Evolutionary conservation across 2,888 invertebrate genomes (phyloP), one percentile per base, ranked within the genome.

Genomic region (Carcina quercana): DNA sequence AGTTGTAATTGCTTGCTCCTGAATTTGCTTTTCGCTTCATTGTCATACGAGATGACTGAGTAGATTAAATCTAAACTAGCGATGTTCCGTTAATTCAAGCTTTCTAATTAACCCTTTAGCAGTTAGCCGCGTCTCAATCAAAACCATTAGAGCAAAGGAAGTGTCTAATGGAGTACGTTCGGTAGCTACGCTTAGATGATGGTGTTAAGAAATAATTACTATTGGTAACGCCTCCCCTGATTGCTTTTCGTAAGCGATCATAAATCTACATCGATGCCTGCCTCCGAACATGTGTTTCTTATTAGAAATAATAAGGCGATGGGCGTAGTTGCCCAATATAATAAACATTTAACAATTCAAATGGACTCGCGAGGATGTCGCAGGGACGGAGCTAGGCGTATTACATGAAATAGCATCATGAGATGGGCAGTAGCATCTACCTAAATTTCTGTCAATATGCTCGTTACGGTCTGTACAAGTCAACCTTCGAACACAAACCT

Each of bases 141-240:
- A 60, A 65, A 38, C 59, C 58, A 70, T 61, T 63, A 60, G 41
- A 48, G 43, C 30, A 51, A 48, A 71, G 73, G 71, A 72, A 71
- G 66, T 67, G 53, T 51, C 59, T 71, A 70, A 72, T 67, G 59
- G 59, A 53, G 50, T 52, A 45, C 47, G 60, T 69, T 68, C 80
- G 53, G 82, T 76, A 82, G 78, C 75, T 36, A 47, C 54, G 37
- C 53, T 51, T 57, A 63, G 66, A 68, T 62, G 67, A 71, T 73
- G 71, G 74, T 72, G 78, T 78, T 78, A 82, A 71, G 76, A 80
- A 83, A 80, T 83, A 79, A 83, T 83, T 76, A 82, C 69, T 47
- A 47, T 54, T 35, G 53, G 72, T 63, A 65, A 70, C 82, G 78
- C 82, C 82, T 61, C 56, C 48, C 50, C 60, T 74, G 80, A 82